Base-by-base conservation (phyloP, 1,140 invertebrate genomes). In the Yoshiicerus persimilis region DNA sequence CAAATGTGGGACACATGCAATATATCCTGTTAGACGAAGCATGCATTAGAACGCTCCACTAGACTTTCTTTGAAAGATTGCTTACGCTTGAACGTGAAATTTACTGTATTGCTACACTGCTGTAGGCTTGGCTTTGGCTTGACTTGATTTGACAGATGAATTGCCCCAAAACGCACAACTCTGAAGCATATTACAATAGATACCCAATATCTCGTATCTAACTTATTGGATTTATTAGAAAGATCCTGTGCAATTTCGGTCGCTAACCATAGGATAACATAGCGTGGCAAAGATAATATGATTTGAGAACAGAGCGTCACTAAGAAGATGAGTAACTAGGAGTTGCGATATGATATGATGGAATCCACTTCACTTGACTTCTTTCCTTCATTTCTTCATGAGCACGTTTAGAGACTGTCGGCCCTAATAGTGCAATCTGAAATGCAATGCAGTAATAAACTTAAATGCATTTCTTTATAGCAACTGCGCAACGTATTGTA, bases 1-100 rank as follows among this genome's bases (percentile, higher is more conserved):
- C 75, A 80, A 10, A 86, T 86, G 27, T 86, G 62, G 85, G 85
- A 47, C 85, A 86, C 85, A 86, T 86, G 85, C 85, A 85, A 85
- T 85, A 32, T 70, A 86, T 86, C 85, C 85, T 86, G 85, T 86
- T 86, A 66, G 2, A 66, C 36, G 27, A 34, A 23, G 38, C 47
- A 80, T 80, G 30, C 75, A 80, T 27, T 1, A 66, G 66, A 27
- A 70, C 66, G 66, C 66, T 70, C 66, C 66, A 70, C 66, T 70
- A 70, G 66, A 70, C 30, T 70, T 70, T 70, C 66, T 70, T 30
- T 30, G 30, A 70, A 70, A 70, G 66, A 70, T 70, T 70, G 66
- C 66, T 13, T 30, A 27, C 10, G 66, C 66, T 30, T 56, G 47
- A 56, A 56, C 16, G 47, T 56, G 16, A 56, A 56, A n/a, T 56